Evolutionary conservation across 2,113 vertebrate species (phyloP).

Genomic region (Elanoides forficatus): DNA sequence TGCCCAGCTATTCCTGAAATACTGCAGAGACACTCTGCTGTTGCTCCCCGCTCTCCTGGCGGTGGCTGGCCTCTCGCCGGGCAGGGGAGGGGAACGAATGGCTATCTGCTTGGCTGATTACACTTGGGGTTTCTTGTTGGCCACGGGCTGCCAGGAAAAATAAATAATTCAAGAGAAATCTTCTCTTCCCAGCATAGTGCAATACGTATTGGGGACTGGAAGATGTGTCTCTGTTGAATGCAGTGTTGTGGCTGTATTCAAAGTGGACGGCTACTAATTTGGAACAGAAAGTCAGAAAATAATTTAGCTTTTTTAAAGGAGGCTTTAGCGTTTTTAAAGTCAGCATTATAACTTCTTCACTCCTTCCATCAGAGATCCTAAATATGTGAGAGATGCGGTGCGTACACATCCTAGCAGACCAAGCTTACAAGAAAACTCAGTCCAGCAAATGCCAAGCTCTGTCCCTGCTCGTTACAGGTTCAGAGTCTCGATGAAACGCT

Average conservation of each 20-base stretch:
- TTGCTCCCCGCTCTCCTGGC: not conserved
- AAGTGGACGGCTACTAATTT: not conserved
- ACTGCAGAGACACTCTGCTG: not conserved
- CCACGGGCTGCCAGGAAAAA: not conserved
- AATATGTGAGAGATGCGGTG: fast-evolving
- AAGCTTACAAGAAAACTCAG: not conserved
- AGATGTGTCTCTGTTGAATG: not conserved
- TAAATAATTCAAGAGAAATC: not conserved
- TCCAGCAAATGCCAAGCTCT: not conserved
- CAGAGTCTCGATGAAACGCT: constrained; percentile 78
- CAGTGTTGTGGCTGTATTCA: not conserved
- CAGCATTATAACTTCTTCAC: fast-evolving
- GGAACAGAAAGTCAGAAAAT: not conserved
- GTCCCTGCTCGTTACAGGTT: constrained; percentile 55
- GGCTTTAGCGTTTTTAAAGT: not conserved
- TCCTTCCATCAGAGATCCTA: not conserved
- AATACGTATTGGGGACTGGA: not conserved
- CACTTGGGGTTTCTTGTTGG: not conserved
- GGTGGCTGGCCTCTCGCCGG: not conserved
- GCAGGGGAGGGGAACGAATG: not conserved
- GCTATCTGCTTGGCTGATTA: not conserved
- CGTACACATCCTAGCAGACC: not conserved
- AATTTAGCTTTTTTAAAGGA: not conserved
- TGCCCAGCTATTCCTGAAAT: not conserved
- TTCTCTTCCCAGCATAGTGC: not conserved